Evolutionary conservation across 2,888 invertebrate species (phyloP), one percentile per base, ranked within the genome.

Genomic region (Autographa pulchrina): DNA sequence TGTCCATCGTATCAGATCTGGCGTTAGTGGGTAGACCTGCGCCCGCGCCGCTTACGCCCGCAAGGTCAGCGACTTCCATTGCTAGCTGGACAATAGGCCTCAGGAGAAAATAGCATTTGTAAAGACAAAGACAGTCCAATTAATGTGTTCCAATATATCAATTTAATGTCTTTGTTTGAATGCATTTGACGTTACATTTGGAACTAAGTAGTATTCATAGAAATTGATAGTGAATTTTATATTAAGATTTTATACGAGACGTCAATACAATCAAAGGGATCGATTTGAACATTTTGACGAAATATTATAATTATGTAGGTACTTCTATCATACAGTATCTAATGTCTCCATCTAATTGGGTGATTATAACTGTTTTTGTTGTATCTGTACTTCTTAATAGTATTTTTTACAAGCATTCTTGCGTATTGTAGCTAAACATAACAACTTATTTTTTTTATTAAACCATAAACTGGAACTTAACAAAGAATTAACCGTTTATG

Each of bases 21-120:
- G 72, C 75, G 83, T 86, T 87, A 88, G 89, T 86, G 89, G 79
- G 78, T 82, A 75, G 82, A 73, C 70, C 76, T 80, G 78, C 78
- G 83, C 87, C 66, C 43, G 78, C 64, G 72, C 65, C 62, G 86
- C 81, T 82, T 85, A 74, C 81, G 83, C 78, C 84, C 85, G 86
- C 93, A 94, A 95, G 95, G 95, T 95, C 95, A 93, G 91, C 94
- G 95, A 95, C 95, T 92, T 87, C 85, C 80, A 84, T 76, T 83
- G 84, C 83, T 78, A 78, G 76, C 86, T 90, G 91, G 89, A 90
- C 92, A 90, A 89, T 90, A 84, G 89, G 83, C 85, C 82, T 81
- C 72, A 86, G 35, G 48, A 76, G 54, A 58, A 64, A 75, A 84
- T 62, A 48, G 54, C 56, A 71, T 43, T 68, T 62, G 43, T 72